phyloP scores from a whole-genome alignment of 2,888 invertebrate genomes.

The Bombylius major region DNA sequence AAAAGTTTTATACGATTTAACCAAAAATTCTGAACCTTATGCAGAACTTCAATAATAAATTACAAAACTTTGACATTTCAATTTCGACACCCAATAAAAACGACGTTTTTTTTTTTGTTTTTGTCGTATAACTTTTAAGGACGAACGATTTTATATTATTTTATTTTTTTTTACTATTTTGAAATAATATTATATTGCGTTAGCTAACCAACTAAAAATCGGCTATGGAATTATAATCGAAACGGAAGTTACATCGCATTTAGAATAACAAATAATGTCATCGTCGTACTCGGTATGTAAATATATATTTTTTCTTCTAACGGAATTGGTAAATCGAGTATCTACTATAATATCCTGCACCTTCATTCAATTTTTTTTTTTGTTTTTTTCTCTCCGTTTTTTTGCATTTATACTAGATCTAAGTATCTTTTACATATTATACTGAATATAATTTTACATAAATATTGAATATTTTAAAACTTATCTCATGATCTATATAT shows the following conservation, averaged over 20 bases:
- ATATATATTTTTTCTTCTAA: too few species aligned
- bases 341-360: too few species aligned
- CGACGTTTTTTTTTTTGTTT: neutral
- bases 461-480: too few species aligned
- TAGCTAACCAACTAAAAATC: neutral
- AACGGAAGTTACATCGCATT: neutral
- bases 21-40: neutral
- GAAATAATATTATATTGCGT: neutral
- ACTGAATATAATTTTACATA: too few species aligned
- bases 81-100: conserved; percentile 10
- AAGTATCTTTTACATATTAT: too few species aligned
- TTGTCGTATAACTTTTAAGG: neutral
- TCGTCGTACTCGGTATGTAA: neutral
- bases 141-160: neutral
- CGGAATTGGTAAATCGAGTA: too few species aligned
- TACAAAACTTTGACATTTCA: conserved; percentile 12
- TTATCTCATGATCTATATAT: too few species aligned
- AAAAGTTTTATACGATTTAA: neutral
- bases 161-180: neutral
- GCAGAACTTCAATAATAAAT: conserved; percentile 7
- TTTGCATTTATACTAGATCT: too few species aligned
- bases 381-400: too few species aligned
- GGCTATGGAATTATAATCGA: neutral
- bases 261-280: too few species aligned
- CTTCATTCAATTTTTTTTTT: too few species aligned